Evolutionary conservation across 1,140 invertebrate genomes (phyloP).

Genomic region (Diuraphis noxia): DNA sequence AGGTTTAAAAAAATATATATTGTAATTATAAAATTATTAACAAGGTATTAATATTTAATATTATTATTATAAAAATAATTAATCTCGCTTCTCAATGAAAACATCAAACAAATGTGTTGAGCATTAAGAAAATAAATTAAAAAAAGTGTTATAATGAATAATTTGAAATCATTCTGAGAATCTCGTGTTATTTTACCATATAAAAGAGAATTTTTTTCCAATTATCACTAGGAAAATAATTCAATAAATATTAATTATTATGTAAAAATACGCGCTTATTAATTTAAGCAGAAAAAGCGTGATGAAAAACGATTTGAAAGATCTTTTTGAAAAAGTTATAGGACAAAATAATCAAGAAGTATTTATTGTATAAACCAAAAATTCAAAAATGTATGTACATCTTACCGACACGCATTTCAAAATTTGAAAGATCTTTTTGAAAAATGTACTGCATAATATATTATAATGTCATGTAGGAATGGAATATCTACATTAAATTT

Average conservation of each 20-base stretch:
- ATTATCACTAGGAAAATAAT: neutral
- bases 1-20: neutral
- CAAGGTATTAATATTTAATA: no score
- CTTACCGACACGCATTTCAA: no score
- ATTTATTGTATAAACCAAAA: no score
- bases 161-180: neutral
- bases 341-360: no score
- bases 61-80: neutral
- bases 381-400: no score
- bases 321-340: no score
- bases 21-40: neutral
- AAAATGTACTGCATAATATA: no score
- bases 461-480: no score
- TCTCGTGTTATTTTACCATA: no score
- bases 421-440: no score
- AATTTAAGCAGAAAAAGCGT: neutral
- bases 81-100: neutral
- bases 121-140: neutral
- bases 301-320: neutral
- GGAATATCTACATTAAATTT: no score
- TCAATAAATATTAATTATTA: neutral
- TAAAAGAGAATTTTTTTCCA: no score
- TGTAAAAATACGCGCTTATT: neutral
- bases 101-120: neutral
- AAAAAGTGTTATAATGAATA: neutral